Evolutionary conservation across 2,797 vertebrate species (phyloP), one percentile per base, ranked within the genome.

Genomic region (Protosalanx chinensis): DNA sequence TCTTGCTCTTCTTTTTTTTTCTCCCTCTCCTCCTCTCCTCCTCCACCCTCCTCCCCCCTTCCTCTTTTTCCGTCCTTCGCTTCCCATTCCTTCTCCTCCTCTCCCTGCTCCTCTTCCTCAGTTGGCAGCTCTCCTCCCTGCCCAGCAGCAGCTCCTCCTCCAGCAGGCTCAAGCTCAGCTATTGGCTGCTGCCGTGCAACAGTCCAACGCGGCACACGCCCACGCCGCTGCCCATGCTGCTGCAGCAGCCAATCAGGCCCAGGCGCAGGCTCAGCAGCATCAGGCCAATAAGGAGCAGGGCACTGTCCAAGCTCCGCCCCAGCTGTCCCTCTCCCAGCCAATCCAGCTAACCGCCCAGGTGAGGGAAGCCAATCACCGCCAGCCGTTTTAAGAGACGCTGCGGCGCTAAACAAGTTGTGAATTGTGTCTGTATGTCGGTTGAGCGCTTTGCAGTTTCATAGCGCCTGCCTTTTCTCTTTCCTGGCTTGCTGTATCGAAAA

Each of bases 331-430:
- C 73, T 95, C 95, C 1, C 95, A 97, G 85, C 94, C 95, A 32
- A 95, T 97, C 91, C 95, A 97, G 89, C 95, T 97, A 86, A 96
- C 95, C 18, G 95, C 95, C 73, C 95, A 96, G 95, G 95, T 97
- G 93, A 1, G 12, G 6, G 18, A 67, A n/a, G n/a, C 67, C 59
- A 35, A 0, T 10, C 64, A 33, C 63, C 20, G 23, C 23, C 6
- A 37, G 2, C 20, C 13, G 23, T n/a, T 23, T 13, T 12, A 13
- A 16, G 18, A 64, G 64, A 35, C 5, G 12, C 29, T 30, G 27
- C 15, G 27, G 58, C 12, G 37, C 12, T 12, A 41, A 6, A 10
- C 3, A 46, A 46, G 41, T 46, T 46, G 41, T 46, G 41, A 13
- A 8, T 46, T 46, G 41, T 2, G 13, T 46, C 10, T 46, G 41